A percentile compares a stretch with the other conserved stretches of the same genome.
phyloP scores from a whole-genome alignment of 2,888 invertebrate species.

The Tetropium fuscum region DNA sequence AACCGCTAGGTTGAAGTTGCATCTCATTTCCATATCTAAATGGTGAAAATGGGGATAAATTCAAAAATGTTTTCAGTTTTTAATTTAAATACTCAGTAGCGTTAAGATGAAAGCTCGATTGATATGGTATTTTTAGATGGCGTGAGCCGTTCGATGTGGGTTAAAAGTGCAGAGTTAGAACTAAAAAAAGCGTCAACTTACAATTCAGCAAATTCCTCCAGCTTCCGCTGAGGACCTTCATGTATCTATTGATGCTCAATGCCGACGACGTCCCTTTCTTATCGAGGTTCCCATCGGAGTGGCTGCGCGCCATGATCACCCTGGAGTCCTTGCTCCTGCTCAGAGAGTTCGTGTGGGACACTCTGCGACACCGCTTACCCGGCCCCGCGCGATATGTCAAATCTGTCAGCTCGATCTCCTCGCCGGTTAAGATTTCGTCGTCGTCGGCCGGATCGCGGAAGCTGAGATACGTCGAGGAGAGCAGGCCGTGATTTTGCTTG shows the following conservation, averaged over 20 bases:
- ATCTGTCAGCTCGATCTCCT: conserved; percentile 55
- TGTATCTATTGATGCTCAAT: conserved; percentile 73
- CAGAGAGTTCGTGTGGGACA: conserved; percentile 67
- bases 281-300: conserved; percentile 78
- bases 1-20: too few species aligned
- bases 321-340: conserved; percentile 51
- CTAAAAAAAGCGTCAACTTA: conserved; percentile 68
- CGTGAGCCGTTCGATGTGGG: too few species aligned
- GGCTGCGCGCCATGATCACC: conserved; percentile 72
- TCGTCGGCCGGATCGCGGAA: conserved; percentile 71
- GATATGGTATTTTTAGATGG: too few species aligned
- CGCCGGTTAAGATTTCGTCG: conserved; percentile 52
- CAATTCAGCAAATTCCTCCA: conserved; percentile 84
- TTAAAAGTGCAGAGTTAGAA: background rate
- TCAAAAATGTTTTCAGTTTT: too few species aligned
- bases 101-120: too few species aligned
- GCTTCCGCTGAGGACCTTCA: conserved; percentile 80
- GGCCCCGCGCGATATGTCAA: conserved; percentile 41
- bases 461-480: conserved; percentile 71
- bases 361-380: conserved; percentile 52
- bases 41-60: too few species aligned
- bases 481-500: conserved; percentile 52
- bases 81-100: too few species aligned
- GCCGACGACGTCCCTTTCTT: conserved; percentile 50
- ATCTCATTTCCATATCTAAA: too few species aligned